Evolutionary conservation across 2,888 invertebrate genomes (phyloP).

Genomic region (Cosmopolites sordidus): DNA sequence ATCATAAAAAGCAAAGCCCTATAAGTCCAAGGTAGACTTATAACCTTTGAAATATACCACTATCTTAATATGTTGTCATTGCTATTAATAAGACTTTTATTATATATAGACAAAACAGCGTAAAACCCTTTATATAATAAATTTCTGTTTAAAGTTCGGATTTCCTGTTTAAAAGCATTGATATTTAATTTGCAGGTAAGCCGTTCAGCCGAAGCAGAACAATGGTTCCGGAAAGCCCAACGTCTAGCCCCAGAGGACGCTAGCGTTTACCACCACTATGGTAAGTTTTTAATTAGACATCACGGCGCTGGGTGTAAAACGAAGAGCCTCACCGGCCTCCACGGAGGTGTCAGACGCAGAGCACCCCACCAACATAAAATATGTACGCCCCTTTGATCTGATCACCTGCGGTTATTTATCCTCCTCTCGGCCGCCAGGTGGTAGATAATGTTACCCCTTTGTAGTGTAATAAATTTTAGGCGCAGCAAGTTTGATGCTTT

Average conservation of each 20-base stretch:
- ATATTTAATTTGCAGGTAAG: slow-evolving; percentile 67
- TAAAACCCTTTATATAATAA: too few species aligned
- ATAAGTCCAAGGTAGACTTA: too few species aligned
- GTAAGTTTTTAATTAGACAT: slow-evolving; percentile 52
- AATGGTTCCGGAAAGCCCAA: slow-evolving; percentile 83
- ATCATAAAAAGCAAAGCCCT: too few species aligned
- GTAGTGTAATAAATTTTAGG: slow-evolving; percentile 19
- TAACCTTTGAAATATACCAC: too few species aligned
- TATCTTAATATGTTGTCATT: too few species aligned
- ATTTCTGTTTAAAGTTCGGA: too few species aligned
- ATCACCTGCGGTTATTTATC: slow-evolving; percentile 16
- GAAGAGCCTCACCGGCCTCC: not conserved
- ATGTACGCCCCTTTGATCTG: slow-evolving; percentile 6
- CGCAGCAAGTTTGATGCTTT: slow-evolving; percentile 12
- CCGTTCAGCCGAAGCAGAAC: slow-evolving; percentile 77
- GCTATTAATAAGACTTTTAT: too few species aligned
- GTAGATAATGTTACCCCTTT: slow-evolving; percentile 21
- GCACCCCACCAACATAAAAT: not conserved
- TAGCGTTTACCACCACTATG: slow-evolving; percentile 84
- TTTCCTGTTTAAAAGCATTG: too few species aligned
- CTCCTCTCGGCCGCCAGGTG: slow-evolving; percentile 16
- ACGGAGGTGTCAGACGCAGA: not conserved
- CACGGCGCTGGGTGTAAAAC: not conserved
- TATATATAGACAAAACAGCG: too few species aligned
- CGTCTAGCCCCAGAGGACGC: slow-evolving; percentile 78